Evolutionary conservation across 2,113 vertebrate genomes (phyloP).

Genomic region (Oncorhynchus nerka): DNA sequence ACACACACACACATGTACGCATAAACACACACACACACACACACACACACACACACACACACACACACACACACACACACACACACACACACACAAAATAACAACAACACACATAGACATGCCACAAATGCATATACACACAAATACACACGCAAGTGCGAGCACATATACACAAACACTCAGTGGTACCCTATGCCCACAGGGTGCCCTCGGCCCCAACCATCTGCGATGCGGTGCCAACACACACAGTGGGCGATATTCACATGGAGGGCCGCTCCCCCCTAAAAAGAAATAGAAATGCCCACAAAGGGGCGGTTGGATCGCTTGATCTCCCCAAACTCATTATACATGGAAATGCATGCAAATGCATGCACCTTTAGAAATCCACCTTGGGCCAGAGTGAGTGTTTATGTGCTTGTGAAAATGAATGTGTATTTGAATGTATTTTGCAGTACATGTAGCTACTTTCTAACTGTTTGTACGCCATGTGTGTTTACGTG

Average conservation of each 20-base stretch:
- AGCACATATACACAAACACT: constrained; percentile 49
- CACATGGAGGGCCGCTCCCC: constrained; percentile 51
- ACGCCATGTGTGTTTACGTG: not conserved
- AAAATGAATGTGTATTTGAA: constrained; percentile 10
- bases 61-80: constrained; percentile 14
- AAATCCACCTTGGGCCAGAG: constrained; percentile 76
- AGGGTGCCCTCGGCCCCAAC: constrained; percentile 68
- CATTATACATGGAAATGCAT: constrained; percentile 76
- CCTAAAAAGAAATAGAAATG: constrained; percentile 59
- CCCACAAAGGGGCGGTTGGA: constrained; percentile 68
- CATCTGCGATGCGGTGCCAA: constrained; percentile 72
- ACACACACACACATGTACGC: not conserved
- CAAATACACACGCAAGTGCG: constrained; percentile 38
- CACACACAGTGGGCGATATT: constrained; percentile 70
- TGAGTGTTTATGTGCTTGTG: constrained; percentile 50
- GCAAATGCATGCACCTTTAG: constrained; percentile 78
- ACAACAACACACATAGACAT: constrained; percentile 22
- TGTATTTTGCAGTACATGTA: constrained; percentile 4
- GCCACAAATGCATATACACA: constrained; percentile 34
- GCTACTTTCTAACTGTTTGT: constrained; percentile 34
- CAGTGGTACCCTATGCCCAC: constrained; percentile 69
- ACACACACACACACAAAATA: constrained; percentile 4
- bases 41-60: constrained; percentile 15
- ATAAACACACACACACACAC: constrained; percentile 10
- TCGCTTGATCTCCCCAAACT: constrained; percentile 73